Conservation (phyloP, 1,140 invertebrate species). For the Cotesia vestalis region DNA sequence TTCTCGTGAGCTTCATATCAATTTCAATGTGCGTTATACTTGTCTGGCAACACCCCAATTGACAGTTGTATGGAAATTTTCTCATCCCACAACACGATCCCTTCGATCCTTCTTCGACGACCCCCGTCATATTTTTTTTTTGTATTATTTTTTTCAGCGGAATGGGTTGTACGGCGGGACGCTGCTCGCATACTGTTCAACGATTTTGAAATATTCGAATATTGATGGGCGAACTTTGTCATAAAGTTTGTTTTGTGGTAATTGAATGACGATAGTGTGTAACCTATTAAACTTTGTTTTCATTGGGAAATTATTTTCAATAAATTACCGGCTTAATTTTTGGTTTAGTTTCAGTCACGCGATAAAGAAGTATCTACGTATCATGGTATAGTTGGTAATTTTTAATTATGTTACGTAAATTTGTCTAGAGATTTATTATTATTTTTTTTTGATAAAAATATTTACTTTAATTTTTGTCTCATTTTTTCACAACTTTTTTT, state of each 20-base stretch:
- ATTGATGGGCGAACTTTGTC: conserved; percentile 10
- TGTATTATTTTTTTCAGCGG: neutral
- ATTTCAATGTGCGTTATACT: conserved; percentile 32
- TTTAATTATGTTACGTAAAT: too few species aligned
- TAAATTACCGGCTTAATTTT: too few species aligned
- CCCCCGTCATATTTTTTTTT: neutral
- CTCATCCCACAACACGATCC: neutral
- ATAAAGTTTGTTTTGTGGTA: conserved; percentile 22
- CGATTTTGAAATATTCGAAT: conserved; percentile 11
- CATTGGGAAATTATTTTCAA: neutral
- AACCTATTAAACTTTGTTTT: conserved; percentile 12
- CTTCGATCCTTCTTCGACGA: neutral
- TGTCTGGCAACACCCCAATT: conserved; percentile 15
- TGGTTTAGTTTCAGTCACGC: too few species aligned
- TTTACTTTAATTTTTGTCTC: too few species aligned
- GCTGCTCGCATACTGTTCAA: conserved; percentile 6
- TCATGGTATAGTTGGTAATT: too few species aligned
- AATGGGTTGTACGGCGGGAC: neutral
- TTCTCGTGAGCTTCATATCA: conserved; percentile 7
- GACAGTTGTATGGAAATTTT: conserved; percentile 12
- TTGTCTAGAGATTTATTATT: too few species aligned
- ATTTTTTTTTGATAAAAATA: too few species aligned
- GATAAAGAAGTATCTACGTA: too few species aligned
- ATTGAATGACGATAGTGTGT: conserved; percentile 14
- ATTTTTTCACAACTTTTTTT: too few species aligned